These are phyloP conservation scores for Lochmaea capreae DNA, from an alignment of 2,888 invertebrate species.

Conservation along the genomic window DNA sequence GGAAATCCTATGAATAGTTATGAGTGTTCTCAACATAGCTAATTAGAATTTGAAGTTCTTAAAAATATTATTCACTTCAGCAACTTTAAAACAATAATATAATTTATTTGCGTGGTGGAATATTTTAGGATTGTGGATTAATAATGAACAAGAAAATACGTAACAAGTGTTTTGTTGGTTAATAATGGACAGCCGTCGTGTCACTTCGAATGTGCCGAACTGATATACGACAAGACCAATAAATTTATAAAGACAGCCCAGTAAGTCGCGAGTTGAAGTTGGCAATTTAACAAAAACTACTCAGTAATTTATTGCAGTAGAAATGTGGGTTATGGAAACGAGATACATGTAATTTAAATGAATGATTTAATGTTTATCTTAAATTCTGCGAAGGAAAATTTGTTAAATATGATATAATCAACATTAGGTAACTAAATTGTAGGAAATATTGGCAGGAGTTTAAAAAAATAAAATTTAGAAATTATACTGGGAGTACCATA, in stretches of 20 bases:
- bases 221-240: constrained; percentile 39
- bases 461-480: no score
- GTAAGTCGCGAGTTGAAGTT: constrained; percentile 14
- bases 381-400: neutral
- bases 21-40: no score
- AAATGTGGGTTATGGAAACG: constrained; percentile 15
- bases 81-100: no score
- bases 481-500: no score
- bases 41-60: no score
- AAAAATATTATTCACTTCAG: no score
- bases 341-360: neutral
- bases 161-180: constrained; percentile 27
- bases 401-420: neutral
- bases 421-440: no score
- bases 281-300: constrained; percentile 15
- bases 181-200: constrained; percentile 37
- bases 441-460: no score
- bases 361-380: neutral
- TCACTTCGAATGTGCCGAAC: constrained; percentile 34
- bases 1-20: no score
- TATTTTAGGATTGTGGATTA: neutral
- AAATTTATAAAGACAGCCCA: constrained; percentile 24
- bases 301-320: neutral
- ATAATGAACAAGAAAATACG: constrained; percentile 22
- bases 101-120: constrained; percentile 3